Evolutionary conservation across 2,113 vertebrate species (phyloP), one percentile per base, ranked within the genome.

Genomic region (Platichthys flesus): DNA sequence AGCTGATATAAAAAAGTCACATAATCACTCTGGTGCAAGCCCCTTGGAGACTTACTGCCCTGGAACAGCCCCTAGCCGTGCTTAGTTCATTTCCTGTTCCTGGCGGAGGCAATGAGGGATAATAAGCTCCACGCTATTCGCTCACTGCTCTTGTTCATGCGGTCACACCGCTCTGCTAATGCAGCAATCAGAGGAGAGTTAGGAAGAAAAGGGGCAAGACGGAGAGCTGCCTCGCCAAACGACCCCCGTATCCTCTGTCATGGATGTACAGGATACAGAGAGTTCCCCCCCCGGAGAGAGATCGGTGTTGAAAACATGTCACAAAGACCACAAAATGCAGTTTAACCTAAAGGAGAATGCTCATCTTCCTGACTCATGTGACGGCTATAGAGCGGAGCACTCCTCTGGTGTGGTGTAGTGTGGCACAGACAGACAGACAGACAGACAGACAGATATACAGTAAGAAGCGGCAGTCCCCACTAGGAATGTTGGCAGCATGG

Each of bases 41-140:
- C 73, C 85, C 82, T 71, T 26, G 20, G 91, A 88, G 91, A 49
- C 57, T 83, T 79, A 68, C 64, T 76, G 78, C 63, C 81, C 76
- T 83, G 59, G 71, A 85, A 83, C 72, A 60, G 82, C 73, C 89
- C 47, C 72, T 15, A 64, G 86, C 81, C 56, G 85, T 45, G 81
- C 84, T 92, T 91, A 89, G 84, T 85, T 94, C 78, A 93, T 94
- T 94, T 94, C 93, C 93, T 92, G 85, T 83, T 86, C 78, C 75
- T 82, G 82, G 77, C 65, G 55, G 58, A 90, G 85, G 89, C 90
- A 91, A 89, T 87, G 90, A 89, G 82, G 87, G 86, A 83, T 91
- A 91, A 92, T 90, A 78, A 90, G 76, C 82, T 76, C 64, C 37
- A 82, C 37, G 74, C 83, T 86, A 83, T n/a, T 12, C 49, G 65